A percentile compares a stretch with the other conserved stretches of the same genome.
Conservation (phyloP, 2,797 vertebrate species). For the Acridotheres tristis region DNA sequence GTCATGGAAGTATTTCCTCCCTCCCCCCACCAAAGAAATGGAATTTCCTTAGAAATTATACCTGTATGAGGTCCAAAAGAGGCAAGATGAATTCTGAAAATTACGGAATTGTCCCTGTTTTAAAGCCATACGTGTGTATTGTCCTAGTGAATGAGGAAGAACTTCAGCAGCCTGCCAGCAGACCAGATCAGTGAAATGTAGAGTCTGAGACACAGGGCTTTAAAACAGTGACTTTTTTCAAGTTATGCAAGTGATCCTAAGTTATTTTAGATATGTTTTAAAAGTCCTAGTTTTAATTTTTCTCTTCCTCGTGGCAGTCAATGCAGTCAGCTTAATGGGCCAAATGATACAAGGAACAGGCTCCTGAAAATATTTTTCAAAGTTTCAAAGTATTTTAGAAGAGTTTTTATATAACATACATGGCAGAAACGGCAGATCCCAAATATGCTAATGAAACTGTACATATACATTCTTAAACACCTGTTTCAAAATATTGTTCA, state of each 20-base stretch:
- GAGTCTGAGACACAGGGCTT: background rate
- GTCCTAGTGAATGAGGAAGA: background rate
- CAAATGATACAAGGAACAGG: constrained; percentile 7
- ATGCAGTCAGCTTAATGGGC: background rate
- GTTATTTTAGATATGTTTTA: background rate
- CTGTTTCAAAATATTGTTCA: background rate
- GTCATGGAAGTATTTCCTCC: constrained; percentile 43
- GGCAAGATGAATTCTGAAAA: background rate
- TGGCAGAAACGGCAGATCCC: background rate
- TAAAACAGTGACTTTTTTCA: background rate
- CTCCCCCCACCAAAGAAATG: background rate
- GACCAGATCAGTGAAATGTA: background rate
- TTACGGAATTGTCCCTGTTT: background rate
- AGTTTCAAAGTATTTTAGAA: background rate
- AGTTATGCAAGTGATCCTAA: background rate
- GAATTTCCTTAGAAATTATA: constrained; percentile 42
- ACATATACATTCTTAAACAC: background rate
- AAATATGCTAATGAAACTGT: background rate
- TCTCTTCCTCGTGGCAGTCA: background rate
- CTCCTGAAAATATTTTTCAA: background rate
- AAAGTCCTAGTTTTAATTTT: background rate
- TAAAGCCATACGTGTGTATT: background rate
- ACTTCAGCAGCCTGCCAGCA: background rate
- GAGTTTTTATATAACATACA: background rate
- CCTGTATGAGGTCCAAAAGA: background rate